These are phyloP conservation scores for Lasioglossum zephyrum DNA, from an alignment of 2,888 invertebrate species.

Conservation along the genomic window DNA sequence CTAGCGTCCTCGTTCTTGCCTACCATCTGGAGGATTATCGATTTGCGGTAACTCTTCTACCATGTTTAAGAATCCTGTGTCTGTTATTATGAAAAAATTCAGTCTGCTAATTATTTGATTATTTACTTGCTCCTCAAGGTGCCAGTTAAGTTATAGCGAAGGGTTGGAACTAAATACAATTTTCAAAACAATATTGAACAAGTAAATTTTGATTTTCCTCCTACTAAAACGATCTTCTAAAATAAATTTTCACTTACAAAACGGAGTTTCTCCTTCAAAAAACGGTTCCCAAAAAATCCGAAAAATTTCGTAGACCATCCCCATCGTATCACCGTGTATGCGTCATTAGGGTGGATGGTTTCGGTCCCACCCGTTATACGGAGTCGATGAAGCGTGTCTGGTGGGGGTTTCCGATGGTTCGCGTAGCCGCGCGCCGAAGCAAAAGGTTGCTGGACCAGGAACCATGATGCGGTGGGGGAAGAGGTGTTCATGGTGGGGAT, in stretches of 20 bases:
- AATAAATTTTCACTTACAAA: background rate
- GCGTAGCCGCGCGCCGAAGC: conserved; percentile 47
- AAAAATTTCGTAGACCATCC: background rate
- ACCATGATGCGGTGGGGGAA: conserved; percentile 9
- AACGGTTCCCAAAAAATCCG: background rate
- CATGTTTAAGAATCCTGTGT: background rate
- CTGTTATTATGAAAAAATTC: background rate
- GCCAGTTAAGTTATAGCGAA: background rate
- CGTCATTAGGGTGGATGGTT: background rate
- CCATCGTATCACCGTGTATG: background rate
- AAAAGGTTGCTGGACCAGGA: conserved; percentile 50
- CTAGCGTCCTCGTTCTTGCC: background rate
- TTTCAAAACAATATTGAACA: background rate
- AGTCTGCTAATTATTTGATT: background rate
- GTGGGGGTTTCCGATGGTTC: conserved; percentile 50
- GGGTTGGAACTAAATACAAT: background rate
- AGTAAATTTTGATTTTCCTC: background rate
- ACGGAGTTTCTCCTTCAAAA: background rate
- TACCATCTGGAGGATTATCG: background rate
- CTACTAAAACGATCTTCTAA: background rate
- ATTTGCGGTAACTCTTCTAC: background rate
- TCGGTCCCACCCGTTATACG: conserved; percentile 45
- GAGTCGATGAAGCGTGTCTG: conserved; percentile 11
- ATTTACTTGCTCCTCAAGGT: background rate
- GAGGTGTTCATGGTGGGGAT: conserved; percentile 29